A percentile compares a stretch with the other conserved stretches of the same genome.
These are phyloP conservation scores for Crocodylus rhombifer DNA, from an alignment of 2,797 vertebrate species.

Conservation along the genomic window DNA sequence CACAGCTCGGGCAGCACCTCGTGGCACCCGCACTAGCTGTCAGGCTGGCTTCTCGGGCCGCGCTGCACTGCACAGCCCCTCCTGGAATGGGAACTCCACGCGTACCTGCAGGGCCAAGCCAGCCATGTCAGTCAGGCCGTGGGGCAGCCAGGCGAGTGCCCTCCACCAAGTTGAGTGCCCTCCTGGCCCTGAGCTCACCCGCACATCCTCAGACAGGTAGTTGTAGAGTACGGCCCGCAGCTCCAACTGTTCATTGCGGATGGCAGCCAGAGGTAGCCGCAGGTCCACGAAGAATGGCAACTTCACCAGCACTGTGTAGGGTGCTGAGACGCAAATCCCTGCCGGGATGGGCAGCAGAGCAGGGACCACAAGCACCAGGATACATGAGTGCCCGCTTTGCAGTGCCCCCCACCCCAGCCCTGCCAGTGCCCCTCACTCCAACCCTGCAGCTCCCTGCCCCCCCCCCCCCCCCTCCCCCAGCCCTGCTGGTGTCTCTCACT, in stretches of 20 bases:
- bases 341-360: not conserved
- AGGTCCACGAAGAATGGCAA: constrained; percentile 86
- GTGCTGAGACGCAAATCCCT: constrained; percentile 83
- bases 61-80: constrained; percentile 6
- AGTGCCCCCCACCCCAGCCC: no score
- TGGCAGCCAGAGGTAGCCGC: constrained; percentile 81
- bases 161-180: not conserved
- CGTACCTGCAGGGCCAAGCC: constrained; percentile 11
- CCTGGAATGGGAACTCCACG: constrained; percentile 46
- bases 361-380: no score
- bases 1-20: constrained; percentile 17
- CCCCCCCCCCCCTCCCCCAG: not conserved
- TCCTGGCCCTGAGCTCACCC: constrained; percentile 26
- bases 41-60: not conserved
- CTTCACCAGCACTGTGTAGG: constrained; percentile 78
- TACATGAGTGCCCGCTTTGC: no score
- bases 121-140: no score
- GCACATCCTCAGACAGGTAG: constrained; percentile 29
- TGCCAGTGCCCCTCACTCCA: not conserved
- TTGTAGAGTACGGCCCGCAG: constrained; percentile 86
- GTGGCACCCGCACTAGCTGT: not conserved
- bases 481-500: not conserved
- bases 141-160: no score
- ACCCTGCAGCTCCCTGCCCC: no score
- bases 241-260: constrained; percentile 85